Base-by-base conservation (phyloP, 2,797 vertebrate genomes). In the Phylloscopus collybita region DNA sequence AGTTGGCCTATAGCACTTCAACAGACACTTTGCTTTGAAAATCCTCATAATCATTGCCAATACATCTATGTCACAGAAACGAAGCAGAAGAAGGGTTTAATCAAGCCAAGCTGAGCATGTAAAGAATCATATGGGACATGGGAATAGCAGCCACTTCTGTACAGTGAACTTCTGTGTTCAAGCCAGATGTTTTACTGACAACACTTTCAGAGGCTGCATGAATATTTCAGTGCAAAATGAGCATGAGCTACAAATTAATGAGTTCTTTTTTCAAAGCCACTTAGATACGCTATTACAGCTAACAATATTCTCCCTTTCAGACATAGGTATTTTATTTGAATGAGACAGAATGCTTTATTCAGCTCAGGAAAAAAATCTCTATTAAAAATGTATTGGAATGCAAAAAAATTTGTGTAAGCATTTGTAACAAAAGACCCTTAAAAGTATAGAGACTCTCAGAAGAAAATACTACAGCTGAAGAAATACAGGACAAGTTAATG, bases 181-280 rank as follows among this genome's bases (percentile, higher is more conserved):
- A 87, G 59, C 86, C 94, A 95, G 96, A 94, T 96, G 93, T 86
- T 96, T 92, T 80, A 49, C 80, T 61, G 75, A 78, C 66, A 88
- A 54, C 83, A 86, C 80, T 78, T 94, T 95, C 93, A 91, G 81
- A 95, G 93, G 82, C 57, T 71, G 44, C 53, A 85, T 93, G 70
- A 94, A 73, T 95, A 96, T 94, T 95, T 86, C 75, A 88, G 25
- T 25, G 60, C 30, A 84, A 93, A 96, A 86, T 67, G 25, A 94
- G 56, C 25, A 25, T 0, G 0, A 86, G 66, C 32, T 92, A 84
- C 38, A 90, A 84, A 94, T 80, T 91, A 94, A 90, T 42, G 40
- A 72, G 8, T 23, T n/a, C 5, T 70, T 72, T 71, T 92, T 78
- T 42, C 75, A 80, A 73, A 83, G 10, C 11, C 81, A 75, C 59